Percentiles rank a stretch among this genome's conserved stretches.
These are phyloP conservation scores for Heliconius melpomene DNA, from an alignment of 1,140 invertebrate genomes.

Conservation along the genomic window DNA sequence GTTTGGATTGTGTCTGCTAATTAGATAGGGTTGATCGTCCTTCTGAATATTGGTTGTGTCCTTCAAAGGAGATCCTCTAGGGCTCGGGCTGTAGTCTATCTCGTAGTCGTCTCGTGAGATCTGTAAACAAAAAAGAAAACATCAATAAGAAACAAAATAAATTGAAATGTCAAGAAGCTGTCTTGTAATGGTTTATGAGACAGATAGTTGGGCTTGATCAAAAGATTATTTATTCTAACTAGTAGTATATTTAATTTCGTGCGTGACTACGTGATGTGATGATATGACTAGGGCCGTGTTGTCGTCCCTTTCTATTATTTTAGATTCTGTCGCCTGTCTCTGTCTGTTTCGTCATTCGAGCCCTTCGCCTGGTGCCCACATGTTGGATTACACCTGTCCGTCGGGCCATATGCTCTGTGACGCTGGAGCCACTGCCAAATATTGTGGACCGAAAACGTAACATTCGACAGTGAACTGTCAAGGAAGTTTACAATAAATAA, in stretches of 20 bases:
- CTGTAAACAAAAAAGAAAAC: constrained; percentile 54
- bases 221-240: constrained; percentile 64
- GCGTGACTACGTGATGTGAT: constrained; percentile 52
- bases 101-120: constrained; percentile 76
- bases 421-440: constrained; percentile 41
- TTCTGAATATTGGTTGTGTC: constrained; percentile 76
- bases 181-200: constrained; percentile 45
- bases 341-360: constrained; percentile 60
- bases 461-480: constrained; percentile 54
- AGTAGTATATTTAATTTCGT: constrained; percentile 59
- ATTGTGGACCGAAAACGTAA: constrained; percentile 26
- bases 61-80: constrained; percentile 69
- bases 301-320: constrained; percentile 54
- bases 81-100: constrained; percentile 70
- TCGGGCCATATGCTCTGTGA: constrained; percentile 48
- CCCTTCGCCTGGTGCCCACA: constrained; percentile 64
- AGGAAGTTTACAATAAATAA: constrained; percentile 46
- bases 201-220: constrained; percentile 41
- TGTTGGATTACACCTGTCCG: constrained; percentile 69
- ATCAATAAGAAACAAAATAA: constrained; percentile 10
- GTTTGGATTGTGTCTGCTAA: constrained; percentile 75
- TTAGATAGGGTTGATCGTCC: constrained; percentile 61
- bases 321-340: constrained; percentile 46
- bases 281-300: constrained; percentile 35
- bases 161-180: constrained; percentile 27